phyloP scores from a whole-genome alignment of 1,140 invertebrate species.

The Ceratosolen solmsi region DNA sequence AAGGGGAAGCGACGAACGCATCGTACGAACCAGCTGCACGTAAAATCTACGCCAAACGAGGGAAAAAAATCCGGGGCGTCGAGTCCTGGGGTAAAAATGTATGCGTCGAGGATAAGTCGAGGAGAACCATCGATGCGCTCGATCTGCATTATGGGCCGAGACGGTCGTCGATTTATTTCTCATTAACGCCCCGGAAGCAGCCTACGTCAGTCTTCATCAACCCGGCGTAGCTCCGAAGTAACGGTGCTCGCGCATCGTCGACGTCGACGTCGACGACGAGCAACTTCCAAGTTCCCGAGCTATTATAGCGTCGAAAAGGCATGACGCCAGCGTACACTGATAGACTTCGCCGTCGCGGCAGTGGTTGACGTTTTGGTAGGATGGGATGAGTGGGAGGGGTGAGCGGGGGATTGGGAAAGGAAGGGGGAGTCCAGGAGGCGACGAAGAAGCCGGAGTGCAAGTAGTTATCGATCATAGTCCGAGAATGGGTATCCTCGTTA shows the following conservation, averaged over 20 bases:
- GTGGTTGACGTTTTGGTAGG: no score
- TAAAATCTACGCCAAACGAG: no score
- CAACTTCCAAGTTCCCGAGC: conserved; percentile 28
- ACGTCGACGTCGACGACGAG: background rate
- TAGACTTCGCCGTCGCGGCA: background rate
- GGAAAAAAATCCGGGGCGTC: no score
- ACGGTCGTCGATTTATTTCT: conserved; percentile 42
- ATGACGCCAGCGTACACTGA: conserved; percentile 9
- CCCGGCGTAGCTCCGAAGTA: background rate
- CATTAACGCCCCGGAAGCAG: conserved; percentile 17
- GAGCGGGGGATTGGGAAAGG: background rate
- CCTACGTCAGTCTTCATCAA: conserved; percentile 44
- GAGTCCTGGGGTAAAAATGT: no score
- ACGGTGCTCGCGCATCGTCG: background rate
- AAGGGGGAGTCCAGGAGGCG: no score
- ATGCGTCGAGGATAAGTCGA: no score
- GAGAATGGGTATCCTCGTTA: conserved; percentile 67
- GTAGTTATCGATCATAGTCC: conserved; percentile 66
- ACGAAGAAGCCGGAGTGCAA: conserved; percentile 35
- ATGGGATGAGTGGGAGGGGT: no score
- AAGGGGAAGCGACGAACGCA: no score
- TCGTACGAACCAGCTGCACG: no score
- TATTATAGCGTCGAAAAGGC: conserved; percentile 26
- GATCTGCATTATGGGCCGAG: conserved; percentile 3
- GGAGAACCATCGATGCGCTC: background rate